Evolutionary conservation across 2,888 invertebrate species (phyloP).

Genomic region (Xanthorhoe designata): DNA sequence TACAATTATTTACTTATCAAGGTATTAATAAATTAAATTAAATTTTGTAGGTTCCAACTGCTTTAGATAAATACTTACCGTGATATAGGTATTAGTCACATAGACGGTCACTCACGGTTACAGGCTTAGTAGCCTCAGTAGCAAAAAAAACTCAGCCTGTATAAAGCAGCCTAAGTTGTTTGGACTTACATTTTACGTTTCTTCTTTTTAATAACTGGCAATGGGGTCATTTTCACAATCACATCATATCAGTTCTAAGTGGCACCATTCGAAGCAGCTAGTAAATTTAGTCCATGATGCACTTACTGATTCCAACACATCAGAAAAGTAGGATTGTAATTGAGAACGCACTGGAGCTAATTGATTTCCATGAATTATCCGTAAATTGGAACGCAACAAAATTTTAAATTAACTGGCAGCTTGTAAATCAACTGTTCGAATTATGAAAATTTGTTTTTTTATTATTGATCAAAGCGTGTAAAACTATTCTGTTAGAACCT

Average conservation of each 20-base stretch:
- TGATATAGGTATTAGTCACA: no score
- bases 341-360: constrained; percentile 39
- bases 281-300: constrained; percentile 36
- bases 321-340: constrained; percentile 39
- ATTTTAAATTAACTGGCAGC: constrained; percentile 30
- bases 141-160: no score
- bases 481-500: not conserved
- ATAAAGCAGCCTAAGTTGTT: not conserved
- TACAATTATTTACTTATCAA: no score
- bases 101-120: no score
- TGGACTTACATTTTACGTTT: constrained; percentile 41
- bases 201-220: constrained; percentile 55
- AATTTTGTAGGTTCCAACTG: no score
- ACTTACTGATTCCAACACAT: constrained; percentile 39
- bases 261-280: constrained; percentile 21
- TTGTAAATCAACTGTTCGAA: constrained; percentile 22
- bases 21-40: no score
- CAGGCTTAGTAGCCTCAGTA: no score
- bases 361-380: constrained; percentile 37
- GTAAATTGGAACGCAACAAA: constrained; percentile 36
- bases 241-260: constrained; percentile 21
- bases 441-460: not conserved
- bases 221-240: constrained; percentile 57
- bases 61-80: no score
- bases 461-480: not conserved